Conservation (phyloP, 2,888 invertebrate species). For the Flabesymbios commensalis region DNA sequence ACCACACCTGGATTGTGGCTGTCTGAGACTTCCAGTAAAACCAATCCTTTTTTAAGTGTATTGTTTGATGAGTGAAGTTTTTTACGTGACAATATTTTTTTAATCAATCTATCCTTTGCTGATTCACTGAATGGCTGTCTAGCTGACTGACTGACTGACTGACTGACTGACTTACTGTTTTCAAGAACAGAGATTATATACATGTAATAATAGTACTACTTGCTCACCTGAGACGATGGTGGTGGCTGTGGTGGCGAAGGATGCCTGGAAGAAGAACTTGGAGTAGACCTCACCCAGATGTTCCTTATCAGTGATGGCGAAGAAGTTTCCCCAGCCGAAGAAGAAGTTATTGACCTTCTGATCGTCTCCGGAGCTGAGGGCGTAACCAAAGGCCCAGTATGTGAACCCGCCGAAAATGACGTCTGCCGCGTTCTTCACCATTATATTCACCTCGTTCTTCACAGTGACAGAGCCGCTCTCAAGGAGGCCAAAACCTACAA, state of each 20-base stretch:
- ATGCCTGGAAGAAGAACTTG: constrained; percentile 80
- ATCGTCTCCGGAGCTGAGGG: constrained; percentile 45
- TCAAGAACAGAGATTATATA: too few relatives aligned
- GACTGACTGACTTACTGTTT: too few relatives aligned
- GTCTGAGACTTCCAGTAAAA: too few relatives aligned
- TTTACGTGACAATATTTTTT: too few relatives aligned
- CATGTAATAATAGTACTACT: too few relatives aligned
- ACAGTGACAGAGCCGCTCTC: constrained; percentile 82
- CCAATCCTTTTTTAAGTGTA: too few relatives aligned
- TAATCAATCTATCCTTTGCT: too few relatives aligned
- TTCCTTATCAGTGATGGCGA: constrained; percentile 69
- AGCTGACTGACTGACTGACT: too few relatives aligned
- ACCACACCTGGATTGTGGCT: too few relatives aligned
- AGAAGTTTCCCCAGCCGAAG: constrained; percentile 82
- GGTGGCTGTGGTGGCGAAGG: constrained; percentile 52
- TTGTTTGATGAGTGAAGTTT: too few relatives aligned
- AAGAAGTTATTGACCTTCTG: constrained; percentile 69
- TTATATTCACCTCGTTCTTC: constrained; percentile 92
- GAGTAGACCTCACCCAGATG: constrained; percentile 85
- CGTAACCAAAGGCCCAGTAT: constrained; percentile 80
- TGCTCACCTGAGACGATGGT: constrained; percentile 51
- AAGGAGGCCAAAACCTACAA: constrained; percentile 84
- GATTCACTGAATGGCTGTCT: too few relatives aligned
- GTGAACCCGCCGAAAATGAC: constrained; percentile 90
- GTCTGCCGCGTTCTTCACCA: constrained; percentile 96